Percentiles rank a stretch among this genome's conserved stretches.
phyloP scores from a whole-genome alignment of 2,888 invertebrate genomes.

The Pollenia griseotomentosa region DNA sequence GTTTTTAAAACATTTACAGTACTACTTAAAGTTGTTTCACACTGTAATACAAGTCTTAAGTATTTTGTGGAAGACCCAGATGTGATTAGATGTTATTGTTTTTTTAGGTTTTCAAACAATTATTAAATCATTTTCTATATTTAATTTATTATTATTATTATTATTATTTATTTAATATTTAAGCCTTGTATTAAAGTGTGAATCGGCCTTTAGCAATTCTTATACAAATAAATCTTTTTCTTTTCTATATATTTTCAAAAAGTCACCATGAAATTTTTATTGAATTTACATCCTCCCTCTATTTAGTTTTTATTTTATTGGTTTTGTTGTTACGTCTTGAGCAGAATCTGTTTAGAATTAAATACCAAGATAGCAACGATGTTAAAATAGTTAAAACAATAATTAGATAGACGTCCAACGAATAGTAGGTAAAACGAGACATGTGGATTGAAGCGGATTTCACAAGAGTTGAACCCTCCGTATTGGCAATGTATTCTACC shows the following conservation, averaged over 20 bases:
- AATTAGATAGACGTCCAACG: slow-evolving; percentile 80
- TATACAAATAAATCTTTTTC: neutral
- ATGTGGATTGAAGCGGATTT: slow-evolving; percentile 83
- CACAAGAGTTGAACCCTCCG: slow-evolving; percentile 86
- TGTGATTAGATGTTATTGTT: too few species aligned
- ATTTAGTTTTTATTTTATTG: slow-evolving; percentile 77
- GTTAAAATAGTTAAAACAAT: slow-evolving; percentile 74
- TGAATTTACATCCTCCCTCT: slow-evolving; percentile 29
- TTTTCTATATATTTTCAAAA: neutral
- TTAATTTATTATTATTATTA: too few species aligned
- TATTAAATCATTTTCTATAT: too few species aligned
- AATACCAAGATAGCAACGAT: slow-evolving; percentile 77
- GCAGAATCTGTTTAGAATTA: slow-evolving; percentile 75
- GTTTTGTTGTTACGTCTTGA: slow-evolving; percentile 63
- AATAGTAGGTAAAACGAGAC: slow-evolving; percentile 82
- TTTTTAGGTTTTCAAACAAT: too few species aligned
- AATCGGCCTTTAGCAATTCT: neutral
- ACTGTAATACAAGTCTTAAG: too few species aligned
- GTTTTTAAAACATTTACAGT: too few species aligned
- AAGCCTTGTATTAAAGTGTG: too few species aligned
- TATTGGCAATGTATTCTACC: slow-evolving; percentile 88
- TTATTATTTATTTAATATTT: too few species aligned
- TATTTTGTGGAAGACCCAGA: too few species aligned
- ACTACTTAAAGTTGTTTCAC: too few species aligned
- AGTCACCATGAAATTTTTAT: neutral